Base-by-base conservation (phyloP, 2,113 vertebrate species). In the Nothoprocta perdicaria region DNA sequence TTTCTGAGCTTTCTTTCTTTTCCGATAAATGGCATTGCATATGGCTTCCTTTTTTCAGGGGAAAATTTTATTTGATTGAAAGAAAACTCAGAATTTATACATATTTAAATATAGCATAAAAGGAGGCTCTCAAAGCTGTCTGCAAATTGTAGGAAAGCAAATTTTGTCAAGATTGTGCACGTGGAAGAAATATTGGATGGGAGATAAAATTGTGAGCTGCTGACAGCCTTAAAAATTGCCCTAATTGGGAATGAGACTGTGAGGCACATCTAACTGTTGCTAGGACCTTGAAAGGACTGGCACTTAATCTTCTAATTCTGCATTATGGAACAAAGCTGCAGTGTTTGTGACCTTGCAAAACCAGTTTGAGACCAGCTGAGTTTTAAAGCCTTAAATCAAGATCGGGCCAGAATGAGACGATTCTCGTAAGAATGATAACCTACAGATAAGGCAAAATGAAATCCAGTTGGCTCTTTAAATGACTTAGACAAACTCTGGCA, bases 361-460 rank as follows among this genome's bases (percentile, higher is more conserved):
- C 97, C 95, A 96, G 94, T 96, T 96, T 92, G 90, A 97, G 92
- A 81, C 78, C 91, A 71, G 77, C 90, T 93, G 92, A 93, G 89
- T 96, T 96, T 94, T 96, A 96, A 97, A 97, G 72, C 57, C 80
- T 96, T 97, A 97, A 97, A 97, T 98, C 97, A 97, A 97, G 97
- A 97, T 97, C 90, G 94, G 38, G 72, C 86, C 85, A 93, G 90
- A 94, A 95, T 41, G 84, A 94, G 92, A 84, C 89, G 92, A 94
- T 97, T 97, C 94, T 95, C 95, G 55, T 73, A 96, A 96, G 96
- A 97, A 96, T 88, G 95, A 97, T 97, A 97, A 97, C 96, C 77
- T 87, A 57, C 72, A 97, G 97, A 97, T 96, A 97, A 95, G 55
- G 92, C 67, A 95, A 96, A 97, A 96, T 94, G 90, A 97, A 97